Base-by-base conservation (phyloP, 2,888 invertebrate genomes). In the Willowsia nigromaculata region DNA sequence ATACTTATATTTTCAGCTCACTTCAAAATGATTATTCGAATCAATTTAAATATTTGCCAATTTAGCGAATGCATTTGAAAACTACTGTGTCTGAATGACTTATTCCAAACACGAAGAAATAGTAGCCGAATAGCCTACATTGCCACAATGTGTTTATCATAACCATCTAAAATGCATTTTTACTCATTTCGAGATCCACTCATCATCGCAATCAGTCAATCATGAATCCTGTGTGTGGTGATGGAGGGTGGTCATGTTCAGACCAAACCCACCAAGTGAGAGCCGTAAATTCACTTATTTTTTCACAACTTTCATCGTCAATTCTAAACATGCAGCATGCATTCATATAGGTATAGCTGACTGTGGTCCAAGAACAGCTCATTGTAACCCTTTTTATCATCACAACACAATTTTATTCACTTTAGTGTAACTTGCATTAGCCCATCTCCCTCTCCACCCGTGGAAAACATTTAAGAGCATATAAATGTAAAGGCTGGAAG, bases 141-240 rank as follows among this genome's bases (percentile, higher is more conserved):
- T n/a, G n/a, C n/a, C n/a, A n/a, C n/a, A n/a, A 30, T 30, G 76
- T 50, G 9, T 76, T 76, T 76, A 76, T 76, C 76, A 13, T 30
- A 27, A 53, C 76, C 30, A 76, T 76, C 76, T 76, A 76, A 76
- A 76, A 13, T 33, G 53, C 53, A 53, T 80, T 80, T 80, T 80
- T 80, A 59, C 56, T 59, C 37, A 43, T 80, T 40, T 37, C 40
- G 5, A 40, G 25, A 47, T 68, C 83, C 62, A 87, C 87, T 87
- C 87, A 87, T 87, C 87, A 87, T 87, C 74, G 80, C 83, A 84
- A 88, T 88, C 88, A 88, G 83, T 88, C 88, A 88, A 56, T 88
- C 88, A 88, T 88, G 88, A 88, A 84, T 88, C 88, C 88, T 88
- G 88, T 65, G 83, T 65, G 87, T 82, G 87, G 68, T 47, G 88